Base-by-base conservation (phyloP, 2,888 invertebrate species). In the Epinotia nisella region DNA sequence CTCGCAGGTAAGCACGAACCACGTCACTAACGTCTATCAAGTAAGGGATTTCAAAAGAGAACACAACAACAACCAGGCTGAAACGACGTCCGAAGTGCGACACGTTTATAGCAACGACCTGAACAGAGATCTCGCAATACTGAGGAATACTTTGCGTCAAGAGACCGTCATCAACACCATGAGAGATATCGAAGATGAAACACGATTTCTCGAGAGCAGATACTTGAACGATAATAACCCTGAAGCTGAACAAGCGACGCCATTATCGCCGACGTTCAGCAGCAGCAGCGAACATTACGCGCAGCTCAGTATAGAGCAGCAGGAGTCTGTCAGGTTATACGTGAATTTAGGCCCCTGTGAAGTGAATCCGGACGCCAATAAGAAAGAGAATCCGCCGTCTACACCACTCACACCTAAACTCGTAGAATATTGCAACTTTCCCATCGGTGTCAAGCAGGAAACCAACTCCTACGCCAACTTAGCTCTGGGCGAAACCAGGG, bases 11-110 rank as follows among this genome's bases (percentile, higher is more conserved):
- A 83, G 85, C 80, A 81, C 81, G 71, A 90, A 86, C 77, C 93
- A 93, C 78, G 91, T 91, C 19, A 90, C 94, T 55, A 95, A 95
- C 86, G 87, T 95, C 2, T 95, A 95, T 81, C 94, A 95, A 78
- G 77, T 93, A 15, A 85, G 91, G 73, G 95, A 95, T 74, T 94
- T 95, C 80, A 95, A 94, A 77, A 88, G 90, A 78, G 94, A 94
- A 80, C 90, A 92, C 75, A 94, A 94, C 72, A 94, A 94, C 75
- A 94, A 94, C 77, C 91, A 89, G 77, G 80, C 85, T 73, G 90
- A 92, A 73, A 65, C 75, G 69, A 80, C 76, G 55, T 77, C 83
- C 45, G 89, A 90, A 55, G 74, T 80, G 3, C 80, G 82, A 68
- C 93, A 92, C 82, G 86, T 89, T 13, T 94, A 94, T 70, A 86